Evolutionary conservation across 2,113 vertebrate genomes (phyloP).

Genomic region (Manacus vitellinus): DNA sequence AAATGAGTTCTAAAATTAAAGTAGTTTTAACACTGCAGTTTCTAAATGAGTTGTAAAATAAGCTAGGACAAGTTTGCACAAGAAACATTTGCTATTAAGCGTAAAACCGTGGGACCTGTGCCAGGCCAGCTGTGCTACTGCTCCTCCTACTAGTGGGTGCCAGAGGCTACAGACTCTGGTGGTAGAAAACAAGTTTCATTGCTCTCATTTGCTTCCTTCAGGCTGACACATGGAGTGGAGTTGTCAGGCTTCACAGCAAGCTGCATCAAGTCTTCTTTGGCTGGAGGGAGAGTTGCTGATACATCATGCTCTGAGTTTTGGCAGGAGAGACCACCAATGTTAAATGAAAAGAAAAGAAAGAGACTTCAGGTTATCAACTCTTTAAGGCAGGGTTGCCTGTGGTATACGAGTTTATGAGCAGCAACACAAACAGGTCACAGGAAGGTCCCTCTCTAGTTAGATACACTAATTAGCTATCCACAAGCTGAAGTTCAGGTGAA

Average conservation of each 20-base stretch:
- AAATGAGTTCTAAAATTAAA: background rate
- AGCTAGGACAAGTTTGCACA: background rate
- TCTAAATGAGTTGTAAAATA: conserved; percentile 43
- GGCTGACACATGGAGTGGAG: background rate
- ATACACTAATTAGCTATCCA: background rate
- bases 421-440: background rate
- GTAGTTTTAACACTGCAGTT: conserved; percentile 8
- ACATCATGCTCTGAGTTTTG: background rate
- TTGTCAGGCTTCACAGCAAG: background rate
- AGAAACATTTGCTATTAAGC: background rate
- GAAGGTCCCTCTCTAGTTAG: background rate
- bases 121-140: conserved; percentile 27
- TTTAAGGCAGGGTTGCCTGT: background rate
- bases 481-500: background rate
- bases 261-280: background rate
- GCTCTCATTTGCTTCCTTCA: background rate
- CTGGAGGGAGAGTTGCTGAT: background rate
- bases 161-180: conserved; percentile 2
- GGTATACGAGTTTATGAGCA: background rate
- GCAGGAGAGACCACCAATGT: background rate
- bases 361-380: background rate
- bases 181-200: background rate
- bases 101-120: background rate
- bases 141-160: background rate
- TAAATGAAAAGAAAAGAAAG: background rate